Base-by-base conservation (phyloP, 2,113 vertebrate species). In the Corythoichthys intestinalis region DNA sequence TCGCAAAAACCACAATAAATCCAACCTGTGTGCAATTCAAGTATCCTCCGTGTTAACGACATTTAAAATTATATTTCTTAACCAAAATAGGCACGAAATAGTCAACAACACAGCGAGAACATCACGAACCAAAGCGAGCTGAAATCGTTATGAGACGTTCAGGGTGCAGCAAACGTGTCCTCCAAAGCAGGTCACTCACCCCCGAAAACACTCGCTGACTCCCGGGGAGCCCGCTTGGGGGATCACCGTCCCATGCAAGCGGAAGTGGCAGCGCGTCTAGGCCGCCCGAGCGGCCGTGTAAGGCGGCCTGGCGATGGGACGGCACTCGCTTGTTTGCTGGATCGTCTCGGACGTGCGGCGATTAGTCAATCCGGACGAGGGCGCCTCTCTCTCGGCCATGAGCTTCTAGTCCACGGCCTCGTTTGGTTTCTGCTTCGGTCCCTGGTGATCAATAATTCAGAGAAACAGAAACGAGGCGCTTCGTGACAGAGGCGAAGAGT, bases 401-500 rank as follows among this genome's bases (percentile, higher is more conserved):
- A 68, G 72, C 72, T 66, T 78, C 82, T 53, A 20, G 73, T 69
- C 67, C 66, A 73, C 70, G 83, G 84, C 79, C 82, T 81, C 38
- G 8, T 20, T 37, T 58, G 28, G 10, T 34, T 34, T 58, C 60
- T 62, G 17, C 39, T 7, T n/a, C 10, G 41, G 41, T 47, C 34
- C 37, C 34, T n/a, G 60, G 2, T 63, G 60, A 63, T 63, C n/a
- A 63, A 28, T 63, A 13, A 10, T 63, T 46, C 17, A 28, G 7
- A 44, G 14, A 41, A 44, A 61, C 7, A 61, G 38, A 38, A 28
- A 46, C 41, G 41, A 44, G 60, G n/a, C 10, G 44, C 60, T 46
- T 44, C 56, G 56, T 58, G 56, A 58, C 4, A 15, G 34, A 12
- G 34, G 13, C 12, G 34, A 58, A n/a, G 7, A 12, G 39, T 44